Base-by-base conservation (phyloP, 2,797 vertebrate genomes). In the Crenichthys baileyi region DNA sequence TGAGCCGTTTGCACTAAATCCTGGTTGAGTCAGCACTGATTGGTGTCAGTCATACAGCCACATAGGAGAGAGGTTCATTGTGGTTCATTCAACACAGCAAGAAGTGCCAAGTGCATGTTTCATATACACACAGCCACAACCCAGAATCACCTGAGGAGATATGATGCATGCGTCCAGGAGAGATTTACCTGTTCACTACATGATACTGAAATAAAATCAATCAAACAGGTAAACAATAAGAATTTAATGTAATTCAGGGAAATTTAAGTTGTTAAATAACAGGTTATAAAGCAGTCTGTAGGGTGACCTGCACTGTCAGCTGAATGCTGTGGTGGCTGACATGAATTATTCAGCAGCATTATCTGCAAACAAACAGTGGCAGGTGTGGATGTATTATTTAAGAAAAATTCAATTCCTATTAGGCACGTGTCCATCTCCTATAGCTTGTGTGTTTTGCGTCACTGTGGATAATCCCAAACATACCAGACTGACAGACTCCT, bases 301-400 rank as follows among this genome's bases (percentile, higher is more conserved):
- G 39, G 20, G 6, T 68, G 51, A 80, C 53, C 7, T 77, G 50
- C 80, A 75, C 46, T 76, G 36, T 73, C 65, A 58, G 31, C 51
- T 77, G 55, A 80, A 73, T 79, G 79, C 73, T 76, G 74, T 76
- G 75, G 83, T 73, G 77, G 70, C 12, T 77, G 76, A 77, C 67
- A 86, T 91, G 75, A 63, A 91, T 92, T 83, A 93, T 91, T 91
- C 81, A 90, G 70, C 72, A 76, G 88, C 87, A 90, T 92, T 87
- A 92, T 92, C 90, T 86, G 81, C 91, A 93, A 93, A 94, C 93
- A 92, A 90, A 85, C 91, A 90, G 89, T 89, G 93, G 92, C 93
- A 94, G 92, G 93, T 90, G 93, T 73, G 72, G 87, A 93, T 95
- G 76, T 91, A 94, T 95, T 94, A 94, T 95, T 95, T 93, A 95